These are phyloP conservation scores for Plotosus lineatus DNA, from an alignment of 2,113 vertebrate species.

Conservation along the genomic window DNA sequence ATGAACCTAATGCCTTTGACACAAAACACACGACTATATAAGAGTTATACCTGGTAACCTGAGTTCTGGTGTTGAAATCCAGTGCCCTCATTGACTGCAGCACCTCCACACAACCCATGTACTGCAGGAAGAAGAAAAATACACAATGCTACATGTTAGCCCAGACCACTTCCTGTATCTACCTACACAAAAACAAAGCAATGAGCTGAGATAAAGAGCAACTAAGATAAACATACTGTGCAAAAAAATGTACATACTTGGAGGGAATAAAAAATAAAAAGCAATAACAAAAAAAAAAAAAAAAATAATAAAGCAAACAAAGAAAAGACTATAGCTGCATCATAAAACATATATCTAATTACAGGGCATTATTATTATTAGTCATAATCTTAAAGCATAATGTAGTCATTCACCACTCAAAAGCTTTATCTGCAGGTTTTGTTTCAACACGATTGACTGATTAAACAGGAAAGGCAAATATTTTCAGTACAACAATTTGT, in stretches of 20 bases:
- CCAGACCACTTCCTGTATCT: slow-evolving; percentile 54
- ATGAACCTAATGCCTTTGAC: not conserved
- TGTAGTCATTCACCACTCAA: not conserved
- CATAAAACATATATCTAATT: not conserved
- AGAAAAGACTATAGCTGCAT: not conserved
- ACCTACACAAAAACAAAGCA: slow-evolving; percentile 5
- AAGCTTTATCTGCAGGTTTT: not conserved
- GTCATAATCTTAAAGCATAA: not conserved
- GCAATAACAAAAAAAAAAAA: not conserved
- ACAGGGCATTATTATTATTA: not conserved
- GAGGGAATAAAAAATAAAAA: not conserved
- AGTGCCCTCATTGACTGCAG: slow-evolving; percentile 96
- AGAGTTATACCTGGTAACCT: slow-evolving; percentile 88
- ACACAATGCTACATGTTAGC: slow-evolving; percentile 44
- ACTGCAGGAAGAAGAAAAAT: slow-evolving; percentile 65
- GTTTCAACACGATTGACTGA: not conserved
- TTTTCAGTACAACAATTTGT: not conserved
- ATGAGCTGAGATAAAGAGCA: not conserved
- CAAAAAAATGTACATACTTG: not conserved
- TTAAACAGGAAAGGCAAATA: not conserved
- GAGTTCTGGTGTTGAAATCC: slow-evolving; percentile 96
- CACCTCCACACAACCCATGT: slow-evolving; percentile 97
- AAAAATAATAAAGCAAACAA: not conserved
- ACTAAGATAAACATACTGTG: not conserved
- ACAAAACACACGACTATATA: not conserved